Evolutionary conservation across 2,113 vertebrate species (phyloP).

Genomic region (Vulpes lagopus): DNA sequence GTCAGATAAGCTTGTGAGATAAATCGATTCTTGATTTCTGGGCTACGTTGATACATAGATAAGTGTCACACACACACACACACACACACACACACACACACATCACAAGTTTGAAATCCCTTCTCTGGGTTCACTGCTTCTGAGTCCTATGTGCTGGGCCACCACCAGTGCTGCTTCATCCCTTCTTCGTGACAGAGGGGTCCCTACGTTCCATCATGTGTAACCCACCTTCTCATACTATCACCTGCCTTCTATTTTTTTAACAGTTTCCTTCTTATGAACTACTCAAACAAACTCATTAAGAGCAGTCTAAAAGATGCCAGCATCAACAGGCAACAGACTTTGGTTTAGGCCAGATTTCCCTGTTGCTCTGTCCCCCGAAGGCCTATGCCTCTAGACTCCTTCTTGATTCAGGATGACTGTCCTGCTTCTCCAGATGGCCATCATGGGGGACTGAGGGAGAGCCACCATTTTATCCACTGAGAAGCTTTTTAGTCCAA

Average conservation of each 20-base stretch:
- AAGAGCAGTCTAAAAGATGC: background rate
- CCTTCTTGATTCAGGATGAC: background rate
- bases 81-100: no score
- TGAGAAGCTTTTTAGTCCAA: background rate
- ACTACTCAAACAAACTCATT: background rate
- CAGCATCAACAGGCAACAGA: background rate
- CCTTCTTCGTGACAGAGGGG: background rate
- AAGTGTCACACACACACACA: no score
- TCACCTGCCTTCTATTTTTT: background rate
- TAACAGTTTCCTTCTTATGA: conserved; percentile 13
- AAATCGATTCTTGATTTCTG: background rate
- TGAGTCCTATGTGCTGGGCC: background rate
- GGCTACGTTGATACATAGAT: background rate
- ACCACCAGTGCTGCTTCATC: background rate
- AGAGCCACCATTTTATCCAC: background rate
- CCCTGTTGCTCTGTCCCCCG: background rate
- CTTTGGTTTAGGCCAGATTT: background rate
- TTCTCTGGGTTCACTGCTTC: background rate
- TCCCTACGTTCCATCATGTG: background rate
- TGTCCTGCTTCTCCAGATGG: background rate
- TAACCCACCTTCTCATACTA: background rate
- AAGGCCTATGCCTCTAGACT: background rate
- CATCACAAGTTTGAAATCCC: background rate
- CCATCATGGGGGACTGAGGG: background rate
- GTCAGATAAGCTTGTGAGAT: background rate